Percentiles rank a stretch among this genome's conserved stretches.
These are phyloP conservation scores for Sphaerodactylus townsendi DNA, from an alignment of 2,113 vertebrate species.

Conservation along the genomic window DNA sequence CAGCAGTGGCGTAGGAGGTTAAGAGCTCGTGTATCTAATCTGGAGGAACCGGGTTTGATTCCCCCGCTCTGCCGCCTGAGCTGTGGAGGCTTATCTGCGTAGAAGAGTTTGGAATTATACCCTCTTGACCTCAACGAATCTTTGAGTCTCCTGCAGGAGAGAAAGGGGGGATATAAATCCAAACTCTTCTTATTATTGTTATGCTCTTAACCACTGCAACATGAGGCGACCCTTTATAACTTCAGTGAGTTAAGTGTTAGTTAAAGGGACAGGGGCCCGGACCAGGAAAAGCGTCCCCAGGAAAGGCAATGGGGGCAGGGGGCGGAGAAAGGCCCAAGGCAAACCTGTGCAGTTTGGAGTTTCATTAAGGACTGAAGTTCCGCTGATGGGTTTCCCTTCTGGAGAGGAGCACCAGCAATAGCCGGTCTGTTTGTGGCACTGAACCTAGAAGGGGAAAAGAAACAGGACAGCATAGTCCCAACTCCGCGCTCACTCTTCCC, in stretches of 20 bases:
- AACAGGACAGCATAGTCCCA: background rate
- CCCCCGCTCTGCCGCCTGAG: too few species aligned
- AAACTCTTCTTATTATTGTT: too few species aligned
- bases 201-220: too few species aligned
- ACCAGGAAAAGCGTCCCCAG: background rate
- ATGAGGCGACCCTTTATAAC: background rate
- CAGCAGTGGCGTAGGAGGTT: too few species aligned
- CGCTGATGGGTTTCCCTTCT: conserved; percentile 70
- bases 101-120: too few species aligned
- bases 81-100: too few species aligned
- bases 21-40: too few species aligned
- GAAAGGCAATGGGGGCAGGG: too few species aligned
- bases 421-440: conserved; percentile 73
- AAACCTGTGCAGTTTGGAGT: conserved; percentile 71
- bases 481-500: background rate
- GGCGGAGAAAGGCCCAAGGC: background rate
- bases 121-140: too few species aligned
- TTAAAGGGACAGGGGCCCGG: background rate
- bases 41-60: too few species aligned
- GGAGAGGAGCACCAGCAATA: conserved; percentile 76
- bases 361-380: conserved; percentile 63
- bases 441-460: conserved; percentile 43
- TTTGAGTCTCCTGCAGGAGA: too few species aligned
- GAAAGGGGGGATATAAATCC: too few species aligned
- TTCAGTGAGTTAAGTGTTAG: background rate